A percentile compares a stretch with the other conserved stretches of the same genome.
These are phyloP conservation scores for Rousettus madagascariensis DNA, from an alignment of 2,797 vertebrate genomes.

Conservation along the genomic window DNA sequence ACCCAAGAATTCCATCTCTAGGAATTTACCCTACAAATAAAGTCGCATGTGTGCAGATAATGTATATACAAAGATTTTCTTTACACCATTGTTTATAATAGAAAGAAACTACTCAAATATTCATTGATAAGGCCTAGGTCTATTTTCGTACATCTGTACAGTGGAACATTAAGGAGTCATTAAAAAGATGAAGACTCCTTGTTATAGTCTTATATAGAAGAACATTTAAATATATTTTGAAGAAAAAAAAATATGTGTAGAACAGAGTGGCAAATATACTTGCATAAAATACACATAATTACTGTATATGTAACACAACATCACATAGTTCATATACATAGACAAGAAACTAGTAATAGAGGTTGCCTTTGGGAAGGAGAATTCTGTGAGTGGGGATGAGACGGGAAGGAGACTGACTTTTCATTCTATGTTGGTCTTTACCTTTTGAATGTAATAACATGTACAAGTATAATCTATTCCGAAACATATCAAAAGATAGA, in stretches of 20 bases:
- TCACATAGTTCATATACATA: background rate
- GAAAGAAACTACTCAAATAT: background rate
- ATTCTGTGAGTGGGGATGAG: background rate
- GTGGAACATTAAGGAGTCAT: background rate
- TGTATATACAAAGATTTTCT: background rate
- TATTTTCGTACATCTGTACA: background rate
- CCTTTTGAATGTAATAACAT: background rate
- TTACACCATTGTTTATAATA: slow-evolving; percentile 28
- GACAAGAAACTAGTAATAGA: background rate
- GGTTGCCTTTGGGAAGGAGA: background rate
- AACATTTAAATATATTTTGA: background rate
- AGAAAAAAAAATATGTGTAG: background rate
- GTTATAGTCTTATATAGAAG: background rate
- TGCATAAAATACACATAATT: background rate
- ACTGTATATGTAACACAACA: background rate
- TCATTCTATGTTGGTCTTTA: background rate
- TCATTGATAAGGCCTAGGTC: background rate
- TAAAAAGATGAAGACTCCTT: background rate
- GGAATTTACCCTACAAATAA: background rate
- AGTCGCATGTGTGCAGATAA: background rate
- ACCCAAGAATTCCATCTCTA: slow-evolving; percentile 12
- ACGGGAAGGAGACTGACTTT: background rate
- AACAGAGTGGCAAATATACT: background rate
- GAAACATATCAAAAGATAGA: background rate
- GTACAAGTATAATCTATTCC: background rate